phyloP scores from a whole-genome alignment of 2,888 invertebrate genomes.

The Chloroclysta siterata region DNA sequence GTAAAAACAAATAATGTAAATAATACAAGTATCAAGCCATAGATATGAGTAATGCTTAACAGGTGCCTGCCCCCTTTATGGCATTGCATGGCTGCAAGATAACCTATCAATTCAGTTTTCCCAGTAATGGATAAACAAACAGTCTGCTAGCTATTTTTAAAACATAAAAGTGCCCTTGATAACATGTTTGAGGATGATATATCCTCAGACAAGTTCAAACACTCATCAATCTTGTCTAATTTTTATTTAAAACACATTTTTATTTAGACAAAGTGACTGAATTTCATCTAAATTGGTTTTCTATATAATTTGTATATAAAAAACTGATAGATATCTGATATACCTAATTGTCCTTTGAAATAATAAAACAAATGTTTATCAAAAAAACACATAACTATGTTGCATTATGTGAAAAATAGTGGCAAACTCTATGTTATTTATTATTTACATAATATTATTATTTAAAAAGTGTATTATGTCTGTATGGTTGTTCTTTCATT shows the following conservation, averaged over 20 bases:
- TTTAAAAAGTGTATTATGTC: too few species aligned
- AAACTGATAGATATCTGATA: too few species aligned
- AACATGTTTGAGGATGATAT: too few species aligned
- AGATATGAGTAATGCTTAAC: constrained; percentile 27
- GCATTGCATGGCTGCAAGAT: background rate
- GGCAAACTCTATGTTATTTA: too few species aligned
- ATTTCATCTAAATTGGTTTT: background rate
- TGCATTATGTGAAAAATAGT: too few species aligned
- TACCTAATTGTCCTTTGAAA: too few species aligned
- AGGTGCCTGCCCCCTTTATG: constrained; percentile 6
- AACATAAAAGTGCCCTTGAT: background rate
- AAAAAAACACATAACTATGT: too few species aligned
- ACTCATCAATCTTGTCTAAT: background rate
- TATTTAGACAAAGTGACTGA: background rate
- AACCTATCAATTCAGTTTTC: background rate
- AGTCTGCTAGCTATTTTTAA: background rate
- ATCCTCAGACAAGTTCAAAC: background rate
- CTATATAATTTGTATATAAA: too few species aligned
- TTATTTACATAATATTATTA: too few species aligned
- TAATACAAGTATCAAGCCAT: constrained; percentile 34
- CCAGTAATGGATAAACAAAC: background rate
- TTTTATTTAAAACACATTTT: background rate
- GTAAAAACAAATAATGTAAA: constrained; percentile 37
- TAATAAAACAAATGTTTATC: too few species aligned
- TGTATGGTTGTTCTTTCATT: too few species aligned